These are phyloP conservation scores for Ceratosolen solmsi DNA, from an alignment of 1,140 invertebrate species.

Conservation along the genomic window DNA sequence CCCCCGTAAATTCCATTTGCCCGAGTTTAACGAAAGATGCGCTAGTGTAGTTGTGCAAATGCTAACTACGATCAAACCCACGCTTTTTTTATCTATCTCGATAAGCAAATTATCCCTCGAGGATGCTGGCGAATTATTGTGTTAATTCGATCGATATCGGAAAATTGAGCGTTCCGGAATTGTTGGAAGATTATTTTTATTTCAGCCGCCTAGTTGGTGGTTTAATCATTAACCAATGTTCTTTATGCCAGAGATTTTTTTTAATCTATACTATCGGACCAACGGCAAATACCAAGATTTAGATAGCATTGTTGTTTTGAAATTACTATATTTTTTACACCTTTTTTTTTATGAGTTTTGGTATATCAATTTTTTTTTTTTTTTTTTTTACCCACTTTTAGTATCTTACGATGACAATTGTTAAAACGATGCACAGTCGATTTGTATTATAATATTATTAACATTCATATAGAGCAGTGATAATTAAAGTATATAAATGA, in stretches of 20 bases:
- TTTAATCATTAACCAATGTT: neutral
- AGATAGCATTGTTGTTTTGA: too few relatives aligned
- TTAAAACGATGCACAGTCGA: too few relatives aligned
- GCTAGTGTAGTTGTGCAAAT: neutral
- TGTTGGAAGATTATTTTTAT: neutral
- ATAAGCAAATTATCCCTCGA: constrained; percentile 44
- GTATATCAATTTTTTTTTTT: too few relatives aligned
- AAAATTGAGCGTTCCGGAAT: constrained; percentile 27
- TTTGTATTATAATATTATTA: too few relatives aligned
- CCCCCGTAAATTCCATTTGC: constrained; percentile 60
- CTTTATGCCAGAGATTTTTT: neutral
- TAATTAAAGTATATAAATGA: too few relatives aligned
- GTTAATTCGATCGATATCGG: constrained; percentile 40
- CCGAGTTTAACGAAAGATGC: neutral
- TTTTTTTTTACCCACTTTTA: too few relatives aligned
- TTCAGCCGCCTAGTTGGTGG: neutral
- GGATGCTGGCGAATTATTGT: constrained; percentile 38
- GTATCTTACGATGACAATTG: too few relatives aligned
- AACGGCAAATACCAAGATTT: neutral
- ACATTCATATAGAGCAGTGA: too few relatives aligned
- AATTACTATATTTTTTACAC: too few relatives aligned
- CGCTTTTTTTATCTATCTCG: constrained; percentile 41
- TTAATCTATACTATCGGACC: neutral
- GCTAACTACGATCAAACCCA: neutral
- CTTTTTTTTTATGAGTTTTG: too few relatives aligned